A percentile compares a stretch with the other conserved stretches of the same genome.
These are phyloP conservation scores for Brachionus rotundiformis DNA, from an alignment of 1,140 invertebrate genomes.

Conservation along the genomic window DNA sequence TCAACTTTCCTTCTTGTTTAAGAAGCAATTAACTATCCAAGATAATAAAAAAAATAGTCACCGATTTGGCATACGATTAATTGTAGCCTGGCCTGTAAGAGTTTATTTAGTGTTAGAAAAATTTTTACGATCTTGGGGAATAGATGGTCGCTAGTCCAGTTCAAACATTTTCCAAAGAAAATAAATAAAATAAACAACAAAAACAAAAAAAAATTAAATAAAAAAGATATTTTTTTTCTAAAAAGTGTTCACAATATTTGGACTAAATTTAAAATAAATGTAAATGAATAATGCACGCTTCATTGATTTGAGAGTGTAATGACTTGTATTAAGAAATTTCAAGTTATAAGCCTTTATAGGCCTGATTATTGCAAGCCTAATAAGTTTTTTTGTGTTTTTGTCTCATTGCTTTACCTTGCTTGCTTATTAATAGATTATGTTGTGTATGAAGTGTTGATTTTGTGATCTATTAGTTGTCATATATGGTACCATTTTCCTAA, in stretches of 20 bases:
- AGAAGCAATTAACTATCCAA: constrained; percentile 7
- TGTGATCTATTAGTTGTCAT: background rate
- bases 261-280: constrained; percentile 18
- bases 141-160: background rate
- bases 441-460: background rate
- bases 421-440: constrained; percentile 16
- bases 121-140: background rate
- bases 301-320: constrained; percentile 44
- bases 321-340: constrained; percentile 10
- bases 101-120: constrained; percentile 25
- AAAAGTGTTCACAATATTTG: constrained; percentile 18
- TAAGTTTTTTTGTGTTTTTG: background rate
- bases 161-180: background rate
- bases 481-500: background rate
- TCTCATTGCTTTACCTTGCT: background rate
- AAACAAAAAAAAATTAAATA: background rate
- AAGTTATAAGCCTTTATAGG: constrained; percentile 41
- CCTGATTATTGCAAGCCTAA: constrained; percentile 1
- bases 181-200: too few relatives aligned
- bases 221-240: background rate
- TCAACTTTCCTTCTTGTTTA: constrained; percentile 26
- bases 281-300: constrained; percentile 40
- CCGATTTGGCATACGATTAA: background rate
- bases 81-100: constrained; percentile 13
- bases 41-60: background rate